These are phyloP conservation scores for Drosophila parabipectinata DNA, from an alignment of 1,140 invertebrate genomes.

Conservation along the genomic window DNA sequence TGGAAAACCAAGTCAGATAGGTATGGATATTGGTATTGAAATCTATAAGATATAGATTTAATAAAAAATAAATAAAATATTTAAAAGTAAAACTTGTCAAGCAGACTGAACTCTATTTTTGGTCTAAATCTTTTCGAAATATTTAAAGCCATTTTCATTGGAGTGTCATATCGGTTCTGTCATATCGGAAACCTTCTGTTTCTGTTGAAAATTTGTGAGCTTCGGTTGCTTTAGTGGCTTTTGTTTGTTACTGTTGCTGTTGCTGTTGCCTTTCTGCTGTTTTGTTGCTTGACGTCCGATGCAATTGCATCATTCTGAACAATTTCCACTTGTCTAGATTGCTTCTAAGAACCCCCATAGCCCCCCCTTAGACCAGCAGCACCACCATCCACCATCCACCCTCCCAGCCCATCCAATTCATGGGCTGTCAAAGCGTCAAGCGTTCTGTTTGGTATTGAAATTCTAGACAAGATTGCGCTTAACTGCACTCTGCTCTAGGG, in stretches of 20 bases:
- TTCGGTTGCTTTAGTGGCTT: constrained; percentile 28
- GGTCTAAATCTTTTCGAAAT: neutral
- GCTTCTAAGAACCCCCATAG: constrained; percentile 14
- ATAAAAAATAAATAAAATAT: too few species aligned
- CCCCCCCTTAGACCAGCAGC: neutral
- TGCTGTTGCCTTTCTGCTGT: neutral
- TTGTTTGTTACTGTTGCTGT: constrained; percentile 3
- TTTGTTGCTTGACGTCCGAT: constrained; percentile 35
- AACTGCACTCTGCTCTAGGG: constrained; percentile 45
- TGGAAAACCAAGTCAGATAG: too few species aligned
- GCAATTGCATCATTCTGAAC: constrained; percentile 45
- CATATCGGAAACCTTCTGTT: too few species aligned
- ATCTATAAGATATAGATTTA: too few species aligned
- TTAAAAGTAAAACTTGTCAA: too few species aligned
- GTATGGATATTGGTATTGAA: too few species aligned
- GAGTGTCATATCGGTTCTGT: neutral
- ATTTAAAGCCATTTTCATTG: neutral
- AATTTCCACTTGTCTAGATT: constrained; percentile 50
- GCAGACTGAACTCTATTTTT: too few species aligned
- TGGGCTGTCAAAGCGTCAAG: constrained; percentile 67
- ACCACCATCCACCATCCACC: neutral
- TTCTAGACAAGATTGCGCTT: constrained; percentile 72
- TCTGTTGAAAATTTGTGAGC: neutral
- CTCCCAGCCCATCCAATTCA: neutral
- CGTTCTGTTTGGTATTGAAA: constrained; percentile 73